Evolutionary conservation across 2,797 vertebrate species (phyloP), one percentile per base, ranked within the genome.

Genomic region (Manis crassicaudata): DNA sequence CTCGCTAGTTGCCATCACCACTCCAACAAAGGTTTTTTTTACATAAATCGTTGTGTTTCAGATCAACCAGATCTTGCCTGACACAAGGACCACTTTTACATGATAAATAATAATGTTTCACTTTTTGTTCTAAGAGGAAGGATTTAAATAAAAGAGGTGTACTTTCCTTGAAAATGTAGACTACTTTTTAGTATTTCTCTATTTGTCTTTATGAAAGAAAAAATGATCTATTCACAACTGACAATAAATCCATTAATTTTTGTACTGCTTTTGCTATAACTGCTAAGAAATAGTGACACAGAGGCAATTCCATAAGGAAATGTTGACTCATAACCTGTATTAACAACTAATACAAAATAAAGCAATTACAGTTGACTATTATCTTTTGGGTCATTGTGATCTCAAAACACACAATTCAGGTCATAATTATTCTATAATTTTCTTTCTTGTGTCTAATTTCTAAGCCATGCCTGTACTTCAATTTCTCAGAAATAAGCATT

Each of bases 401-500:
- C 72, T 94, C 88, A 82, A 80, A 94, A 72, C 23, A 95, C 29
- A 95, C 18, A 92, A 82, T 52, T 72, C 65, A 94, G 63, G 20
- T 88, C 46, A 85, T 50, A 94, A 88, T 65, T 79, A 83, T 85
- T 70, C 50, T 65, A 37, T 35, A 29, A 29, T 76, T 83, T 77
- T 85, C 54, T 54, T 63, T 60, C 75, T 27, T n/a, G 2, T 60
- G 1, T 85, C 23, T 82, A 20, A 56, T 85, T 88, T 88, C 62
- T 92, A 90, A 29, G 8, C 8, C 25, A 70, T 46, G 1, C 12
- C 35, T 76, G 3, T 75, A 27, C 12, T 94, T 94, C n/a, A 60
- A 0, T 35, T 81, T 70, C 35, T 79, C 32, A 86, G 46, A 88
- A 86, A 25, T 35, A 62, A 8, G 1, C 17, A 63, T 68, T 82